Evolutionary conservation across 2,113 vertebrate species (phyloP).

Genomic region (Cyrtonyx montezumae): DNA sequence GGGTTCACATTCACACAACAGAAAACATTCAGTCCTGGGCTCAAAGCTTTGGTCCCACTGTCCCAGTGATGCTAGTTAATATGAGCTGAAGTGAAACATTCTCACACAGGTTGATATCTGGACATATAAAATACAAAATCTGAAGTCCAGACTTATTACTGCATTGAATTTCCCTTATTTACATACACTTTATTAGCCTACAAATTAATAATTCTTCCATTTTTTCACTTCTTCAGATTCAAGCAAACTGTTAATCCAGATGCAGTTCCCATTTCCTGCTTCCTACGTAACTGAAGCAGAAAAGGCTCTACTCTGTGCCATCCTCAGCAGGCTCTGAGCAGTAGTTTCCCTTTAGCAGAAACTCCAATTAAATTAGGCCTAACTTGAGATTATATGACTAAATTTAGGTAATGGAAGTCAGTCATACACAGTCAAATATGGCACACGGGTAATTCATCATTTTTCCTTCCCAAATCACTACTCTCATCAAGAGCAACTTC

Average conservation of each 20-base stretch:
- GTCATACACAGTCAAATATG: not conserved
- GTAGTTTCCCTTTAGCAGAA: not conserved
- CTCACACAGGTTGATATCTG: not conserved
- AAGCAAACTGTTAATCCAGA: not conserved
- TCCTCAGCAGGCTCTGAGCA: not conserved
- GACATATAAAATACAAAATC: not conserved
- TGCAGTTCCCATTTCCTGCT: conserved; percentile 8
- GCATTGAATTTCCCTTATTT: not conserved
- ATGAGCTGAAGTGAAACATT: not conserved
- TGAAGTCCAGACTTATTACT: not conserved
- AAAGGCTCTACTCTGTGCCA: not conserved
- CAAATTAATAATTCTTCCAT: not conserved
- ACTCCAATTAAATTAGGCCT: not conserved
- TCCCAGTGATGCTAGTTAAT: not conserved
- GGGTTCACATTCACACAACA: not conserved
- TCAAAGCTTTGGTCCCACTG: not conserved
- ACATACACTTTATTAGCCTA: not conserved
- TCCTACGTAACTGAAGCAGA: not conserved
- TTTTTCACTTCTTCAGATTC: not conserved
- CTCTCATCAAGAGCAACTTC: not conserved
- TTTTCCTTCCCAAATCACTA: not conserved
- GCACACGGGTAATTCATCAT: not conserved
- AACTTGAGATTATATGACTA: not conserved
- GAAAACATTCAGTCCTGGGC: not conserved
- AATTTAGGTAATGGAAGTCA: not conserved